Evolutionary conservation across 2,113 vertebrate genomes (phyloP), one percentile per base, ranked within the genome.

Genomic region (Coregonus clupeaformis): DNA sequence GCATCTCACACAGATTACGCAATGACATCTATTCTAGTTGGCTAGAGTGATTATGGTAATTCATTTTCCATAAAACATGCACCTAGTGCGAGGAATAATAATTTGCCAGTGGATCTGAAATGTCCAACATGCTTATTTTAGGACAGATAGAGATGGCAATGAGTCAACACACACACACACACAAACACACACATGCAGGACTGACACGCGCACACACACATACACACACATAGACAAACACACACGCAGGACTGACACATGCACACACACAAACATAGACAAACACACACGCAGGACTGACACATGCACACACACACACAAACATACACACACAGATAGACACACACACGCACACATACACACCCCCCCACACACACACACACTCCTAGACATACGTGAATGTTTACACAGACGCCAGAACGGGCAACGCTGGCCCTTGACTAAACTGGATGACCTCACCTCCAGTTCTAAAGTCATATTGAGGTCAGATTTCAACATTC

Each of bases 371-470:
- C n/a, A n/a, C n/a, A 73, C 71, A 73, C 71, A 64, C 32, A 45
- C 22, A 73, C 12, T 20, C 71, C 24, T 3, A 66, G 62, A 73
- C 36, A 30, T 47, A 27, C 59, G 25, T 29, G 22, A 65, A 70
- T 73, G 30, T 32, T 65, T 29, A 52, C 47, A 73, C 64, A 68
- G 42, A 72, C 24, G 52, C 59, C 22, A 60, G 71, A 30, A 45
- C 60, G 64, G 72, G 36, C 72, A 57, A 60, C 60, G 13, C 65
- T 62, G n/a, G 30, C 5, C 22, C 25, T 62, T 6, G 64, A 16
- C 42, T 75, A 20, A 73, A 59, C 63, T 25, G 62, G 68, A 65
- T 87, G 81, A 76, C 73, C 71, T 78, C 76, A 73, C 73, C 22
- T 25, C 4, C 25, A 68, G 45, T 57, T 36, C 59, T 69, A 74